Base-by-base conservation (phyloP, 2,113 vertebrate species). In the cattle (Bos taurus) region DNA sequence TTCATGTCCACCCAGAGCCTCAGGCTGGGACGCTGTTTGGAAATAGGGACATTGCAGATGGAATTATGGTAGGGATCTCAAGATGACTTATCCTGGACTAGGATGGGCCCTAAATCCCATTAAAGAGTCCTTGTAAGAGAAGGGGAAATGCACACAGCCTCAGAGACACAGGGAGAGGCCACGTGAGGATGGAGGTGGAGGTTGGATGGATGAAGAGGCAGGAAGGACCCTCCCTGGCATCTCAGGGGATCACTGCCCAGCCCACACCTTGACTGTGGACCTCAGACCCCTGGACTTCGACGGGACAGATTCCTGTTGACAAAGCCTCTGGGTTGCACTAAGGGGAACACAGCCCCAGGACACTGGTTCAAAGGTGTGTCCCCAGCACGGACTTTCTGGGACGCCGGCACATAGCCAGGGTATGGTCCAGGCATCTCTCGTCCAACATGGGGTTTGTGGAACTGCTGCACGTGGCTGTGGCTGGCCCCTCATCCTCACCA, bases 331-430 rank as follows among this genome's bases (percentile, higher is more conserved):
- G 19, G 21, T 10, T 43, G 26, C 10, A 16, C 54, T 40, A 10
- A 60, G 15, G 0, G 6, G 54, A 4, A 14, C 13, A 43, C 0
- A 2, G 62, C 80, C 43, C 54, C 46, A 50, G 10, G 30, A 64
- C 30, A 3, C 36, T 26, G 33, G 30, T 4, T 25, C 81, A 54
- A 36, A 10, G 50, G n/a, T 15, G 33, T 7, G n/a, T 85, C 54
- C 64, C 64, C 15, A 5, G 23, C 36, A 26, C 4, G 0, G 2
- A 30, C 43, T 14, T 52, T 50, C 87, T 33, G 62, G 64, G n/a
- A 67, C 0, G 1, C 25, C 3, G 23, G 12, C 23, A 6, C 7
- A 23, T 6, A 2, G 48, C 14, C 14, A 28, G 36, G 12, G 3
- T 23, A 33, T 0, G 0, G 43, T 54, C 4, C 40, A 40, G 89